A percentile compares a stretch with the other conserved stretches of the same genome.
Conservation (phyloP, 2,888 invertebrate species). For the Hypselothyrea guttata region DNA sequence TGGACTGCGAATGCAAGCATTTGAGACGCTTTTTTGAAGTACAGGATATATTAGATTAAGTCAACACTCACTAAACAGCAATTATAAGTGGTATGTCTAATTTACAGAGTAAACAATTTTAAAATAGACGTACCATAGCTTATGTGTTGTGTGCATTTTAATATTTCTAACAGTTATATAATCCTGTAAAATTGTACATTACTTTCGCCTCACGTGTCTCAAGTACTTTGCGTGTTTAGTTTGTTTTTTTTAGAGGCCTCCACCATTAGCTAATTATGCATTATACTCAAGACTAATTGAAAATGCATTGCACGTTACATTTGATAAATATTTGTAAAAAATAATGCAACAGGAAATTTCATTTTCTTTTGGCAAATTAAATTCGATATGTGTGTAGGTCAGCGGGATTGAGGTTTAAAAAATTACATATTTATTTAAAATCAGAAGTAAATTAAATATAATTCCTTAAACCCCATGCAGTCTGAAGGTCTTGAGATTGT, state of each 20-base stretch:
- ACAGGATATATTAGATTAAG: too few relatives aligned
- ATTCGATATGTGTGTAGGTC: constrained; percentile 14
- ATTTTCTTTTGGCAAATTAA: constrained; percentile 56
- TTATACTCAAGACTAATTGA: constrained; percentile 39
- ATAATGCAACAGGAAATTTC: constrained; percentile 58
- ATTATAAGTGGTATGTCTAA: constrained; percentile 9
- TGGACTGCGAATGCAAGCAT: too few relatives aligned
- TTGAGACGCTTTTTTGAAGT: too few relatives aligned
- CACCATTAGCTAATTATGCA: constrained; percentile 49
- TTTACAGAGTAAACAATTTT: constrained; percentile 33
- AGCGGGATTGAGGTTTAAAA: constrained; percentile 38
- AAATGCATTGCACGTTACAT: constrained; percentile 49
- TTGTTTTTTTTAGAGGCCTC: constrained; percentile 5
- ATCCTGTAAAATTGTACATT: constrained; percentile 36
- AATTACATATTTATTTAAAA: too few relatives aligned
- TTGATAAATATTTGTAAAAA: constrained; percentile 7
- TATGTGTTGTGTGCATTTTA: background rate
- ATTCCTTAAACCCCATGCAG: too few relatives aligned
- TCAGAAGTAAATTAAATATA: too few relatives aligned
- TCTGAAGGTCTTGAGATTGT: too few relatives aligned
- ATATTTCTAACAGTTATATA: constrained; percentile 39
- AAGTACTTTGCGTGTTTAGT: constrained; percentile 35
- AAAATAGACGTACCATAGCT: too few relatives aligned
- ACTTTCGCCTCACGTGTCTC: constrained; percentile 39
- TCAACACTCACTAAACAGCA: too few relatives aligned